phyloP scores from a whole-genome alignment of 2,113 vertebrate species.

The Grantiella picta region DNA sequence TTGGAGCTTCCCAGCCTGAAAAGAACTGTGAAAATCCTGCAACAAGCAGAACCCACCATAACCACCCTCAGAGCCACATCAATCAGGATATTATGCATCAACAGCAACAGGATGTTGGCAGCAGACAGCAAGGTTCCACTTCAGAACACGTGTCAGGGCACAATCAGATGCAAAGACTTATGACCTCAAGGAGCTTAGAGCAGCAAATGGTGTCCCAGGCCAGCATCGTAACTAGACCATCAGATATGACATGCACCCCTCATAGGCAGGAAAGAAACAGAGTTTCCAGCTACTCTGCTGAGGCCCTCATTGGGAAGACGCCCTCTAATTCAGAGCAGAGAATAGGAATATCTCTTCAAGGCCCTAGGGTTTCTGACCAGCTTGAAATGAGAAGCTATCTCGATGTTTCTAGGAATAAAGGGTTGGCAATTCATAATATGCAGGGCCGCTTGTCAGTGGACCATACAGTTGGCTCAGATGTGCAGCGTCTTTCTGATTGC shows the following conservation, averaged over 20 bases:
- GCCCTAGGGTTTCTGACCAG: conserved; percentile 85
- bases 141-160: conserved; percentile 76
- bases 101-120: conserved; percentile 80
- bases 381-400: conserved; percentile 90
- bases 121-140: conserved; percentile 74
- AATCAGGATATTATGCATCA: conserved; percentile 79
- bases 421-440: conserved; percentile 82
- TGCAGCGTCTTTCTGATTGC: conserved; percentile 88
- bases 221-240: conserved; percentile 84
- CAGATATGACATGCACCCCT: conserved; percentile 86
- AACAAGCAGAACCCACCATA: conserved; percentile 79
- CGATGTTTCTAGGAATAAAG: conserved; percentile 88
- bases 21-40: conserved; percentile 90
- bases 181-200: conserved; percentile 88
- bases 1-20: conserved; percentile 84
- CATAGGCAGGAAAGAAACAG: conserved; percentile 93
- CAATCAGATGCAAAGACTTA: conserved; percentile 88
- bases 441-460: conserved; percentile 83
- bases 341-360: conserved; percentile 87
- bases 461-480: conserved; percentile 78
- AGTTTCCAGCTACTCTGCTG: conserved; percentile 96
- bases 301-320: conserved; percentile 93
- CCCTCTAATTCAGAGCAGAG: conserved; percentile 88
- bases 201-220: conserved; percentile 92
- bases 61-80: conserved; percentile 79